A percentile compares a stretch with the other conserved stretches of the same genome.
phyloP scores from a whole-genome alignment of 1,140 invertebrate genomes.

The Tachypleus tridentatus region DNA sequence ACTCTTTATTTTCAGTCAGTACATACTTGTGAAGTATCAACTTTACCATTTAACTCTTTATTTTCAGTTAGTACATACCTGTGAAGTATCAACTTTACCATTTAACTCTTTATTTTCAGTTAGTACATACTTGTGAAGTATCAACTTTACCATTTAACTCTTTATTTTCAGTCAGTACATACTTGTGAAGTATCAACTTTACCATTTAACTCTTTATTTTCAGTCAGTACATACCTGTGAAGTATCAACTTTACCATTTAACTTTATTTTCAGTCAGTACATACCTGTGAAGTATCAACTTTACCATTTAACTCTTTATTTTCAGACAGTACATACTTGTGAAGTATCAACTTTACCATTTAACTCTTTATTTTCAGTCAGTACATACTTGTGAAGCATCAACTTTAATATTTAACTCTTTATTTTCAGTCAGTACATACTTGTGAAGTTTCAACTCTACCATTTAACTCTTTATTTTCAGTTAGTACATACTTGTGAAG shows the following conservation, averaged over 20 bases:
- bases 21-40: no score
- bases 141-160: not conserved
- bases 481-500: constrained; percentile 6
- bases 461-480: constrained; percentile 18
- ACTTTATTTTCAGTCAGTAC: constrained; percentile 23
- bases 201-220: constrained; percentile 8
- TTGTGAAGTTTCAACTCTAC: no score
- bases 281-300: no score
- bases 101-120: constrained; percentile 22
- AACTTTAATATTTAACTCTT: not conserved
- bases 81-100: no score
- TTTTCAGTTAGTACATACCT: constrained; percentile 21
- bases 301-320: constrained; percentile 5
- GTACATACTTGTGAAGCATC: no score
- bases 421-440: constrained; percentile 23
- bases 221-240: constrained; percentile 18
- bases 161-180: constrained; percentile 23
- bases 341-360: no score
- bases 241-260: no score
- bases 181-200: no score
- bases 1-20: constrained; percentile 23
- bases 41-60: not conserved
- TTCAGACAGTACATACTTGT: constrained; percentile 15
- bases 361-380: constrained; percentile 23
- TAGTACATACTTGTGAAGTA: no score